Evolutionary conservation across 2,888 invertebrate species (phyloP), one percentile per base, ranked within the genome.

Genomic region (Melikaiella ostensackeni): DNA sequence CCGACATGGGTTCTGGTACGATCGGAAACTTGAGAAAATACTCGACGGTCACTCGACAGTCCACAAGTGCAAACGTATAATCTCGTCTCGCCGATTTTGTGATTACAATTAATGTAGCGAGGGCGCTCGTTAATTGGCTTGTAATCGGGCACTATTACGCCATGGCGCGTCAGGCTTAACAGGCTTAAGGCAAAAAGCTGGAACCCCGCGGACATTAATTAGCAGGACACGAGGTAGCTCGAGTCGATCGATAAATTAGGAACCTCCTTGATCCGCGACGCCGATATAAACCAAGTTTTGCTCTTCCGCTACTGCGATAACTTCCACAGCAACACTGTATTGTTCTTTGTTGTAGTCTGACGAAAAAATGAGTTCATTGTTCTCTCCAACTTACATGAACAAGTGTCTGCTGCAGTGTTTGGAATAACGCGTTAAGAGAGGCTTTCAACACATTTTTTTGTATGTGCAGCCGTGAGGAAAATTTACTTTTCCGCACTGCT

Each of bases 21-120:
- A 77, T 70, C 74, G 76, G 27, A 38, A 76, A 74, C 61, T 59
- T 46, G 74, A 78, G 78, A 78, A 81, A 79, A 76, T 77, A 78
- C 74, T 78, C 35, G 64, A 64, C 42, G 42, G 55, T 66, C 57
- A 76, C 57, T 21, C 35, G 21, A 66, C 38, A 30, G 21, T 35
- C 59, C 21, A 66, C 30, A 19, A 24, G 73, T 59, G 76, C 62
- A 76, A 59, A 75, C 66, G 64, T 76, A 62, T 64, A 77, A 61
- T 77, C 35, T 73, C 66, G 77, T 76, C 75, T 77, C 76, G 79
- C 75, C 77, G 82, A 83, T 84, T 85, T 85, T 81, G 83, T 78
- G 84, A 86, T 86, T 85, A 83, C 84, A 86, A 86, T 86, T 85
- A 86, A 86, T 85, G 85, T 81, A 80, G 79, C 80, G 79, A 80